phyloP scores from a whole-genome alignment of 2,113 vertebrate species.

The Ranitomeya imitator region DNA sequence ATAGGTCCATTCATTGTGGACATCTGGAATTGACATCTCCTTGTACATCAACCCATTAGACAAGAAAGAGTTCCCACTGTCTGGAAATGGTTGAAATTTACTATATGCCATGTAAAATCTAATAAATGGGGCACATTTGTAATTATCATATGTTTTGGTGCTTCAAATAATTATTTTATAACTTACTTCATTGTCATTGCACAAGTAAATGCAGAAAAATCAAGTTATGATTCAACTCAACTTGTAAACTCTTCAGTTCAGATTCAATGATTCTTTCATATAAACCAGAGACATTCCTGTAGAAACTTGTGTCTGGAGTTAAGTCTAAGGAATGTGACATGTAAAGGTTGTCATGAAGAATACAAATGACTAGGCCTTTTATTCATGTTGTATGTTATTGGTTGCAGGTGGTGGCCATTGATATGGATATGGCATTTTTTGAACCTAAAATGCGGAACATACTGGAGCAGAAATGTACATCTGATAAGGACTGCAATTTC shows the following conservation, averaged over 20 bases:
- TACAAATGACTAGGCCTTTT: not conserved
- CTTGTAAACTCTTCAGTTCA: not conserved
- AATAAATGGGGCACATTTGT: not conserved
- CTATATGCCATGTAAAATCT: not conserved
- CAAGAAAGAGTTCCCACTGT: not conserved
- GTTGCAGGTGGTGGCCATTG: conserved; percentile 92
- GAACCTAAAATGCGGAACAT: conserved; percentile 97
- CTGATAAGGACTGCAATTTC: conserved; percentile 92
- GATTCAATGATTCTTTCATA: not conserved
- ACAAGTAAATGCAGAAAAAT: not conserved
- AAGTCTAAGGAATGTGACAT: not conserved
- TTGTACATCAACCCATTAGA: too few relatives aligned
- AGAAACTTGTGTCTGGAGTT: conserved; percentile 15
- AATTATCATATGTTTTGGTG: not conserved
- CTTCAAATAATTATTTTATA: not conserved
- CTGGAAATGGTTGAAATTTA: not conserved
- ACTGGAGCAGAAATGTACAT: conserved; percentile 92
- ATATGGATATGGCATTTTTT: conserved; percentile 99
- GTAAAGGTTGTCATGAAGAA: conserved; percentile 1
- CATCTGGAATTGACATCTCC: not conserved
- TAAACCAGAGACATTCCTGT: not conserved
- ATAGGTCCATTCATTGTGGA: not conserved
- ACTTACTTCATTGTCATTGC: not conserved
- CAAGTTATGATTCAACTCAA: not conserved
- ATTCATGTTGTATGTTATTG: conserved; percentile 52